phyloP scores from a whole-genome alignment of 2,888 invertebrate species.

The Diaprepes abbreviatus region DNA sequence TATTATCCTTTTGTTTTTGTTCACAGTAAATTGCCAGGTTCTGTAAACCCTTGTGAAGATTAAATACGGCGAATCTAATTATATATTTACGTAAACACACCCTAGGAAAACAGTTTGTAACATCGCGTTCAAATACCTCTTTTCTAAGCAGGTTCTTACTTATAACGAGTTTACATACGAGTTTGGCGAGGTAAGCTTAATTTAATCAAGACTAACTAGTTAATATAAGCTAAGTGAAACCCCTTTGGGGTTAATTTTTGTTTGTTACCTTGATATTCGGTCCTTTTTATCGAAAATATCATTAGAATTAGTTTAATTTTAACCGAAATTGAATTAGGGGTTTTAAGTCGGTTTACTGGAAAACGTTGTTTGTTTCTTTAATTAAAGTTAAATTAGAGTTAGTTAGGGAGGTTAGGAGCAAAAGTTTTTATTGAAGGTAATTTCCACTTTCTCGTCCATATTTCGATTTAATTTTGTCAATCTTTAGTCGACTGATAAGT shows the following conservation, averaged over 20 bases:
- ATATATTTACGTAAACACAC: slow-evolving; percentile 5
- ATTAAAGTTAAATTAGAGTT: no score
- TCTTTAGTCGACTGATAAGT: no score
- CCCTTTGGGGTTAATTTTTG: background rate
- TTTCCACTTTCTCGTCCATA: no score
- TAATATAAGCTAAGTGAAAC: background rate
- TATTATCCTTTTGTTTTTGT: slow-evolving; percentile 5
- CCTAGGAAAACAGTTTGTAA: background rate
- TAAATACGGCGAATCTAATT: slow-evolving; percentile 1
- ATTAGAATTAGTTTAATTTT: no score
- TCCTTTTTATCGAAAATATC: no score
- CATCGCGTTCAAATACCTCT: background rate
- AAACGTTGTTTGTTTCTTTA: no score
- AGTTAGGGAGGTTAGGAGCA: no score
- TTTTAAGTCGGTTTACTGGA: no score
- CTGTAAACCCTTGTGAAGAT: background rate
- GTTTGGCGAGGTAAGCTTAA: slow-evolving; percentile 1
- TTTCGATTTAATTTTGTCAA: no score
- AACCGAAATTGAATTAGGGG: no score
- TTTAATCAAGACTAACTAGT: background rate
- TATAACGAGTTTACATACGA: background rate
- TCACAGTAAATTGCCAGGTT: background rate
- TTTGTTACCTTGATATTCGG: no score
- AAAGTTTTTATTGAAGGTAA: no score
- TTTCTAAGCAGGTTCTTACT: background rate